These are phyloP conservation scores for Pseudochirops corinnae DNA, from an alignment of 2,797 vertebrate genomes.

Conservation along the genomic window DNA sequence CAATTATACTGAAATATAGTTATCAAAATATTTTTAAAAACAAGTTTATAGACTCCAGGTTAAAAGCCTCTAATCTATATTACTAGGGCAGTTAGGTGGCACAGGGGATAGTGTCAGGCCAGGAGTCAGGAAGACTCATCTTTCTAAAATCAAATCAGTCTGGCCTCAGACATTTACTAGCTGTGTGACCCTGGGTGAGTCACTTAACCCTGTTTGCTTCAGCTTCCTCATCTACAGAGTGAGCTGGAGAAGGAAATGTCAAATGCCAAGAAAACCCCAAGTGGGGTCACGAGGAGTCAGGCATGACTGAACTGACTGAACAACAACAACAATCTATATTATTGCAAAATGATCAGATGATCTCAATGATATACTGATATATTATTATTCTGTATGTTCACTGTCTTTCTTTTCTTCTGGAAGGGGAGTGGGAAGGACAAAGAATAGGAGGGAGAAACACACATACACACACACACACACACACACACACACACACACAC, in stretches of 20 bases:
- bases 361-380: neutral
- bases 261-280: neutral
- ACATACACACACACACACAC: too few relatives aligned
- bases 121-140: neutral
- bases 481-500: too few relatives aligned
- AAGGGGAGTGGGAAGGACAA: neutral
- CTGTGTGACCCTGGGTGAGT: neutral
- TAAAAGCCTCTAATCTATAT: neutral
- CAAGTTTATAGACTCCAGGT: neutral
- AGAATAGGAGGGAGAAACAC: neutral
- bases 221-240: neutral
- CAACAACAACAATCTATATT: neutral
- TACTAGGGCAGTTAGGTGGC: neutral
- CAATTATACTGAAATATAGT: neutral
- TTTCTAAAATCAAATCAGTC: neutral
- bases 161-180: neutral
- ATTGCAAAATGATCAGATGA: neutral
- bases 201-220: neutral
- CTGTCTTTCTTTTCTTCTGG: neutral
- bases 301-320: neutral
- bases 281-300: neutral
- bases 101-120: neutral
- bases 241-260: neutral
- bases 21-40: neutral
- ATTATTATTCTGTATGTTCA: neutral